Evolutionary conservation across 2,888 invertebrate species (phyloP).

Genomic region (Spilarctia lutea): DNA sequence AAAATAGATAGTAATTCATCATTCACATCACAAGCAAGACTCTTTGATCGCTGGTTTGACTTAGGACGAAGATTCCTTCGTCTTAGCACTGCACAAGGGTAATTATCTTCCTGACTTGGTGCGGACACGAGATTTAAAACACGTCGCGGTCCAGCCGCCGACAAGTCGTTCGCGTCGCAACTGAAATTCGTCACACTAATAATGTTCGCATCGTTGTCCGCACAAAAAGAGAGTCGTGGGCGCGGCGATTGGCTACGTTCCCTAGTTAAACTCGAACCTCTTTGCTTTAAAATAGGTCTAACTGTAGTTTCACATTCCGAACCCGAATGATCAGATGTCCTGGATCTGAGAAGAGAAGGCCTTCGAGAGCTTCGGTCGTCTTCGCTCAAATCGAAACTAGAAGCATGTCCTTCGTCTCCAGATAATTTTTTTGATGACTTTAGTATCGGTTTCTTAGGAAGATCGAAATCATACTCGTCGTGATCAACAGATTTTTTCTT

Average conservation of each 20-base stretch:
- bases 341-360: conserved; percentile 85
- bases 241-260: conserved; percentile 88
- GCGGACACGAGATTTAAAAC: conserved; percentile 72
- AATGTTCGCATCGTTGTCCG: conserved; percentile 81
- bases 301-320: conserved; percentile 87
- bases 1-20: conserved; percentile 82
- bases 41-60: conserved; percentile 79
- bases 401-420: conserved; percentile 87
- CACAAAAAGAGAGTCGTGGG: conserved; percentile 88
- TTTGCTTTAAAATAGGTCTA: conserved; percentile 89
- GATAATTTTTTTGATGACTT: conserved; percentile 90
- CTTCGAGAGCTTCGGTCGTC: conserved; percentile 86
- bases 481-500: conserved; percentile 95
- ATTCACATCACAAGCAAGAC: conserved; percentile 81
- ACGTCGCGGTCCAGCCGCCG: conserved; percentile 82
- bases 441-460: conserved; percentile 91
- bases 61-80: conserved; percentile 80
- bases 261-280: conserved; percentile 86
- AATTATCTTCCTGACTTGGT: conserved; percentile 74
- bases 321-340: conserved; percentile 84
- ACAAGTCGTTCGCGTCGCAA: conserved; percentile 80
- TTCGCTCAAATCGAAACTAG: conserved; percentile 86
- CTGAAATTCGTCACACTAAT: conserved; percentile 79
- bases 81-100: conserved; percentile 80
- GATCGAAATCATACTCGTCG: conserved; percentile 90